Evolutionary conservation across 2,888 invertebrate species (phyloP).

Genomic region (Muschampia plurimacula): DNA sequence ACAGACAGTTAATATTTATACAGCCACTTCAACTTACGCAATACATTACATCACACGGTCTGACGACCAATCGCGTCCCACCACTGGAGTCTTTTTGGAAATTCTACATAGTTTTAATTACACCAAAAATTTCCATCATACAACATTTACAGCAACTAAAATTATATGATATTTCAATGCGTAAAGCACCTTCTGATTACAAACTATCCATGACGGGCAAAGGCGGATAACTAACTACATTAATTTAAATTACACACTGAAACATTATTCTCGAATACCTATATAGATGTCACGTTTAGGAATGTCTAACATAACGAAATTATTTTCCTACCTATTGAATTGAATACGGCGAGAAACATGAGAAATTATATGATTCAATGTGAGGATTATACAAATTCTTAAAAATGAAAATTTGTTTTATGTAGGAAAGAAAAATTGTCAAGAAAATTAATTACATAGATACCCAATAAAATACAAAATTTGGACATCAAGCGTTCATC

Average conservation of each 20-base stretch:
- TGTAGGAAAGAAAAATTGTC: neutral
- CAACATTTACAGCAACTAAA: slow-evolving; percentile 17
- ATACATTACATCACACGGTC: slow-evolving; percentile 58
- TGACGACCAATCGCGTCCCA: slow-evolving; percentile 45
- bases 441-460: neutral
- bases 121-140: slow-evolving; percentile 2
- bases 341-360: neutral
- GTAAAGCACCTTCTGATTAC: slow-evolving; percentile 29
- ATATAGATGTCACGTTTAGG: slow-evolving; percentile 27
- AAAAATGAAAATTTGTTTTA: neutral
- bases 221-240: slow-evolving; percentile 31
- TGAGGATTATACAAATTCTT: neutral
- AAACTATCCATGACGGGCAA: slow-evolving; percentile 31
- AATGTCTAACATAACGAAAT: slow-evolving; percentile 31
- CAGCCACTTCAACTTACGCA: slow-evolving; percentile 52
- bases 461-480: neutral
- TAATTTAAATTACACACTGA: slow-evolving; percentile 26
- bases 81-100: slow-evolving; percentile 30
- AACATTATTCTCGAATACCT: slow-evolving; percentile 23
- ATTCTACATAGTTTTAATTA: neutral
- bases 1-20: slow-evolving; percentile 58
- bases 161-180: slow-evolving; percentile 47
- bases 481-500: neutral
- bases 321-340: neutral
- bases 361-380: neutral